Evolutionary conservation across 2,113 vertebrate species (phyloP).

Genomic region (Donacobius atricapilla): DNA sequence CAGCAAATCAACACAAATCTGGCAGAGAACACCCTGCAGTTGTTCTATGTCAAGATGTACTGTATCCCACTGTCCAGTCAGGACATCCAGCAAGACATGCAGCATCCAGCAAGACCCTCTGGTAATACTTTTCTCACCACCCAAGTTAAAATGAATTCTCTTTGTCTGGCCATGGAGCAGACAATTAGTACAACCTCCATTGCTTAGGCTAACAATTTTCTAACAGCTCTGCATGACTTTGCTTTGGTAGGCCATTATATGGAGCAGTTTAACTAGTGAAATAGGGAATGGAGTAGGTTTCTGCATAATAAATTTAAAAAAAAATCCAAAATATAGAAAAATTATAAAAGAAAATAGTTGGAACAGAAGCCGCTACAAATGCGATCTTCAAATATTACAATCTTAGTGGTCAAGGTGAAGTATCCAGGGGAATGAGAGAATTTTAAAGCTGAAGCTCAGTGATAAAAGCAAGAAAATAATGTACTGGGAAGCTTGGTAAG

Average conservation of each 20-base stretch:
- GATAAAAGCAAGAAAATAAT: neutral
- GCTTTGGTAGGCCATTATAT: neutral
- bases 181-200: neutral
- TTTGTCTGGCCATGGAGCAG: neutral
- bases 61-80: neutral
- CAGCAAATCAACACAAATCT: neutral
- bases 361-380: neutral
- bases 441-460: neutral
- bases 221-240: neutral
- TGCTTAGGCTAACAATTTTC: neutral
- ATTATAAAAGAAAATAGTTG: neutral
- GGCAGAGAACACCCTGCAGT: neutral
- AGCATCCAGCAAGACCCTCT: neutral
- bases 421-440: neutral
- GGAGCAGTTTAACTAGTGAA: neutral
- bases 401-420: neutral
- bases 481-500: neutral
- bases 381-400: neutral
- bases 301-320: neutral
- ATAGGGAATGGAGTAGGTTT: neutral
- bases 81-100: neutral
- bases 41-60: neutral
- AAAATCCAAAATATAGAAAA: neutral
- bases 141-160: neutral
- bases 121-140: neutral